Conservation (phyloP, 2,888 invertebrate species). For the Lycocerus yunnanus region DNA sequence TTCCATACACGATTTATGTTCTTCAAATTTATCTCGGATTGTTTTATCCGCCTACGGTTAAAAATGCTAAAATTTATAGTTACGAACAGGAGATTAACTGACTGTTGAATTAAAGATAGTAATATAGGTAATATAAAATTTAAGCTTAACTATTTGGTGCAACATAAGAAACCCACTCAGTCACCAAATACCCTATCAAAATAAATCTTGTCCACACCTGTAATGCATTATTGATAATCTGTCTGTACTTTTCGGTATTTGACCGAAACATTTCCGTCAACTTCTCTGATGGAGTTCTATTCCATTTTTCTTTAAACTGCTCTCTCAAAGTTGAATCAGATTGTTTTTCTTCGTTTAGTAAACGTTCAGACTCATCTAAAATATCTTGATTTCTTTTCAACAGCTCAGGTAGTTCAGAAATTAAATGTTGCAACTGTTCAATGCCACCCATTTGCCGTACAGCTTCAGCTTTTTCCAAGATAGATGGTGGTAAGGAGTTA, state of each 20-base stretch:
- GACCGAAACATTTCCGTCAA: constrained; percentile 87
- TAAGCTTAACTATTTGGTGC: too few relatives aligned
- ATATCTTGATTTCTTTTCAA: constrained; percentile 93
- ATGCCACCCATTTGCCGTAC: constrained; percentile 81
- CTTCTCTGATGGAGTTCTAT: constrained; percentile 82
- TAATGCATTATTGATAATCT: constrained; percentile 90
- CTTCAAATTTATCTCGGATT: constrained; percentile 84
- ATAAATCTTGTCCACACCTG: constrained; percentile 42
- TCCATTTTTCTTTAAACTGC: constrained; percentile 95
- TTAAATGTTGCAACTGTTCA: constrained; percentile 69
- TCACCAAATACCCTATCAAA: not conserved
- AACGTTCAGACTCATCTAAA: constrained; percentile 84
- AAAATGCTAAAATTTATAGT: constrained; percentile 4
- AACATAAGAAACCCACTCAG: too few relatives aligned
- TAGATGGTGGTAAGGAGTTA: constrained; percentile 81
- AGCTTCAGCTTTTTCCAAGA: constrained; percentile 81
- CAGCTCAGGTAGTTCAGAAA: constrained; percentile 87
- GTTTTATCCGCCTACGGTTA: constrained; percentile 68
- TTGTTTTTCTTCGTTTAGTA: constrained; percentile 89
- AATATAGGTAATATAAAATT: too few relatives aligned
- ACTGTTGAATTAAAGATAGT: too few relatives aligned
- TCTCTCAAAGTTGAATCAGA: constrained; percentile 85
- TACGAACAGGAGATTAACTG: not conserved
- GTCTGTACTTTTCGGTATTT: constrained; percentile 90
- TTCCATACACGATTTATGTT: constrained; percentile 77